Base-by-base conservation (phyloP, 2,797 vertebrate genomes). In the Sebastes taczanowskii region DNA sequence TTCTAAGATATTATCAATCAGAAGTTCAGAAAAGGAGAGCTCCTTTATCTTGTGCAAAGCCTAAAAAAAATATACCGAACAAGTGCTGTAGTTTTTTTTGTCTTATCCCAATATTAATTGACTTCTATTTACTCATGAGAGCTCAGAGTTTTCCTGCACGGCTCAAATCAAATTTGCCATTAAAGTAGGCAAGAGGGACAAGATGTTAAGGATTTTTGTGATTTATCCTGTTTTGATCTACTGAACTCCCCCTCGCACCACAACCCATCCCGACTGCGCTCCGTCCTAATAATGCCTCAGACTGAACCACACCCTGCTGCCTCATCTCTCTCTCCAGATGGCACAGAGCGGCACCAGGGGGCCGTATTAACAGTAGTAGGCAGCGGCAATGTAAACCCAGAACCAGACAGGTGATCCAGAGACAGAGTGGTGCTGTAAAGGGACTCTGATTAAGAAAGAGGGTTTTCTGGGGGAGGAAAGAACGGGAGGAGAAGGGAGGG, bases 311-410 rank as follows among this genome's bases (percentile, higher is more conserved):
- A 10, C 53, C 78, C 71, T 20, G 1, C 42, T 69, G 65, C 61
- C 65, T 68, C 74, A 16, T 53, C 13, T 71, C 35, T 62, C 35
- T 62, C 67, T 86, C 73, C 35, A 89, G 87, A 89, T 83, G 86
- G 67, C 74, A 35, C 59, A 74, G 49, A 62, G 71, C 2, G 20
- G 66, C 80, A 80, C 66, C 32, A 77, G 52, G 80, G 83, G 56
- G 70, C 46, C 22, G 23, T 52, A 70, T 72, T 42, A 72, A 73
- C 77, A 68, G 78, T 27, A 61, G 59, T 10, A 82, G 52, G 60
- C 80, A 78, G 77, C 75, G 72, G 76, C 59, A 73, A 30, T 18
- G 35, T 77, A 49, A 78, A 74, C 22, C 42, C 71, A 71, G 42
- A 80, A 55, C n/a, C 77, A 75, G 69, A 74, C 63, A 58, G 52